Evolutionary conservation across 2,113 vertebrate genomes (phyloP).

Genomic region (Apodemus speciosus): DNA sequence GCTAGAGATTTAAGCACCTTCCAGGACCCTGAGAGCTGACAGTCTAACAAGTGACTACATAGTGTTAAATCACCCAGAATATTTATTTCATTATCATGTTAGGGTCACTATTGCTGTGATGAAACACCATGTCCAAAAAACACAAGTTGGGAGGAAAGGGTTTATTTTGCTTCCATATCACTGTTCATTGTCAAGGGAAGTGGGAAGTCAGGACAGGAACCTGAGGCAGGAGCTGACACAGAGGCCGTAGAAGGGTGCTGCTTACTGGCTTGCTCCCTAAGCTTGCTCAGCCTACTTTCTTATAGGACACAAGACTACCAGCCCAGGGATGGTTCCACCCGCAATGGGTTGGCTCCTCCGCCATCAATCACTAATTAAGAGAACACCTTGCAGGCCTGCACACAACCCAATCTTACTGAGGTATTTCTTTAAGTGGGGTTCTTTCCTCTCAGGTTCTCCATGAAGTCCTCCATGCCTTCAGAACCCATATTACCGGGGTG

Average conservation of each 20-base stretch:
- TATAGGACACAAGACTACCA: not conserved
- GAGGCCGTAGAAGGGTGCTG: not conserved
- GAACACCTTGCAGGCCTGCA: not conserved
- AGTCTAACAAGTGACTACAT: not conserved
- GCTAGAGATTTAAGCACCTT: not conserved
- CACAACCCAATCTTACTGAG: not conserved
- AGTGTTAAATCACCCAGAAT: not conserved
- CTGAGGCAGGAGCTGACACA: not conserved
- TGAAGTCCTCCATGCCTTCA: not conserved
- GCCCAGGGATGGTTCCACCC: not conserved
- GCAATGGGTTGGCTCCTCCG: not conserved
- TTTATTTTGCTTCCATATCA: not conserved
- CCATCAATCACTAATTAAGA: not conserved
- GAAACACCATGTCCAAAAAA: not conserved
- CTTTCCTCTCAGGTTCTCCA: no score
- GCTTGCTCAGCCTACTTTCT: not conserved
- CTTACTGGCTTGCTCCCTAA: not conserved
- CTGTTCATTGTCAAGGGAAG: not conserved
- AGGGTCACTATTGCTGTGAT: not conserved
- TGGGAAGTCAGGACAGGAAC: not conserved
- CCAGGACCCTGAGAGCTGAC: not conserved
- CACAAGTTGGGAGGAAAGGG: not conserved
- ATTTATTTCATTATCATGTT: constrained; percentile 38
- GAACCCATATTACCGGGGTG: not conserved
- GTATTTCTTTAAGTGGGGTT: not conserved